A percentile compares a stretch with the other conserved stretches of the same genome.
phyloP scores from a whole-genome alignment of 2,888 invertebrate species.

The Phyto melanocephala region DNA sequence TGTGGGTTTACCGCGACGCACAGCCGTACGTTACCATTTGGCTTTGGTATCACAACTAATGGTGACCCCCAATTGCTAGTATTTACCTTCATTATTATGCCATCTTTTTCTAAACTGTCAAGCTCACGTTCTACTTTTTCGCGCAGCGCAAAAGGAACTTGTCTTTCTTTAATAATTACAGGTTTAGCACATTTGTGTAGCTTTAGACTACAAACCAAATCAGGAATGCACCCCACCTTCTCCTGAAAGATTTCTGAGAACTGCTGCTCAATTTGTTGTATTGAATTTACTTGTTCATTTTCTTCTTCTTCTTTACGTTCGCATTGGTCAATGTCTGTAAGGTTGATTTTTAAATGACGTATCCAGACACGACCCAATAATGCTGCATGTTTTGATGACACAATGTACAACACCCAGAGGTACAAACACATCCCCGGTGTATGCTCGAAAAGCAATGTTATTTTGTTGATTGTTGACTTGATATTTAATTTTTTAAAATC shows the following conservation, averaged over 20 bases:
- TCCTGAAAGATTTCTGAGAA: constrained; percentile 38
- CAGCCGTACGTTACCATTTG: too few relatives aligned
- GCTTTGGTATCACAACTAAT: too few relatives aligned
- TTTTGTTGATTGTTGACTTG: not conserved
- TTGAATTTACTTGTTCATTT: not conserved
- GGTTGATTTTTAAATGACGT: not conserved
- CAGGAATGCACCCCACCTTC: too few relatives aligned
- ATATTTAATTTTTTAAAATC: constrained; percentile 33
- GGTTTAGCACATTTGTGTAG: too few relatives aligned
- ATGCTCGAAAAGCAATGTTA: constrained; percentile 30
- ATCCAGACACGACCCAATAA: not conserved
- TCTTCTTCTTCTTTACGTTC: not conserved
- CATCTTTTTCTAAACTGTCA: too few relatives aligned
- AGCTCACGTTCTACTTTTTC: not conserved
- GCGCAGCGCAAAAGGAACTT: too few relatives aligned
- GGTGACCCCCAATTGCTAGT: too few relatives aligned
- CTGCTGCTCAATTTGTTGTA: constrained; percentile 17
- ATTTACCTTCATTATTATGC: constrained; percentile 20
- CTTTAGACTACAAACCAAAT: constrained; percentile 31
- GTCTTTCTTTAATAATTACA: not conserved
- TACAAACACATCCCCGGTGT: constrained; percentile 33
- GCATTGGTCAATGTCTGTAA: not conserved
- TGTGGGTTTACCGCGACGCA: not conserved
- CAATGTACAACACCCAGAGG: constrained; percentile 31
- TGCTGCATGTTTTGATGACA: not conserved